Percentiles rank a stretch among this genome's conserved stretches.
Conservation (phyloP, 2,113 vertebrate genomes). For the Malurus cyaneus region DNA sequence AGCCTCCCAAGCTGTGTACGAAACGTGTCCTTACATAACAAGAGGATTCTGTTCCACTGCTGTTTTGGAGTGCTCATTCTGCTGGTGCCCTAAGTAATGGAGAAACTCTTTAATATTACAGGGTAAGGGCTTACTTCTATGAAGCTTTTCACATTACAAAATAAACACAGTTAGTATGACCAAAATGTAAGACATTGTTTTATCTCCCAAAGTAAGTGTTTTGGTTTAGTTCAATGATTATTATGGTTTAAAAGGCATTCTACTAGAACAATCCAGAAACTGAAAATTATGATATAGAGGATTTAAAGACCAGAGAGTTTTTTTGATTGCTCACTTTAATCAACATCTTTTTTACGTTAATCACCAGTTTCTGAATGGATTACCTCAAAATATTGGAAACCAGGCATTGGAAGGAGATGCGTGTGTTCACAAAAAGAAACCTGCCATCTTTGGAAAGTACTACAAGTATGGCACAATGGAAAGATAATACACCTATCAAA, state of each 20-base stretch:
- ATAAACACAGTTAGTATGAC: background rate
- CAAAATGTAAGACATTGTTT: background rate
- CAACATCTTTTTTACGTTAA: background rate
- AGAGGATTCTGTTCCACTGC: conserved; percentile 89
- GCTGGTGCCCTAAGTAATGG: conserved; percentile 59
- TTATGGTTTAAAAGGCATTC: background rate
- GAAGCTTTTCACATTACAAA: background rate
- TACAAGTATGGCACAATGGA: background rate
- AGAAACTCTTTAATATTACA: background rate
- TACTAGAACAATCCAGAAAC: background rate
- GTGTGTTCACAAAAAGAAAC: background rate
- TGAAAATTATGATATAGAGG: background rate
- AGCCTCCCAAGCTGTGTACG: conserved; percentile 89
- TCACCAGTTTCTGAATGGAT: background rate
- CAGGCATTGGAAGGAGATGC: background rate
- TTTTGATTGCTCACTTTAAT: background rate
- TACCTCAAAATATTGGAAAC: background rate
- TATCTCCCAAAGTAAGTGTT: background rate
- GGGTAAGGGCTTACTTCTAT: background rate
- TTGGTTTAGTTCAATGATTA: background rate
- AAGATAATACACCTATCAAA: background rate
- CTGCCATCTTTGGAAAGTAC: background rate
- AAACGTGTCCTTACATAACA: conserved; percentile 90
- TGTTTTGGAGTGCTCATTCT: conserved; percentile 80
- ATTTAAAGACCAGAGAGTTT: background rate